Evolutionary conservation across 2,797 vertebrate genomes (phyloP).

Genomic region (Artibeus jamaicensis): DNA sequence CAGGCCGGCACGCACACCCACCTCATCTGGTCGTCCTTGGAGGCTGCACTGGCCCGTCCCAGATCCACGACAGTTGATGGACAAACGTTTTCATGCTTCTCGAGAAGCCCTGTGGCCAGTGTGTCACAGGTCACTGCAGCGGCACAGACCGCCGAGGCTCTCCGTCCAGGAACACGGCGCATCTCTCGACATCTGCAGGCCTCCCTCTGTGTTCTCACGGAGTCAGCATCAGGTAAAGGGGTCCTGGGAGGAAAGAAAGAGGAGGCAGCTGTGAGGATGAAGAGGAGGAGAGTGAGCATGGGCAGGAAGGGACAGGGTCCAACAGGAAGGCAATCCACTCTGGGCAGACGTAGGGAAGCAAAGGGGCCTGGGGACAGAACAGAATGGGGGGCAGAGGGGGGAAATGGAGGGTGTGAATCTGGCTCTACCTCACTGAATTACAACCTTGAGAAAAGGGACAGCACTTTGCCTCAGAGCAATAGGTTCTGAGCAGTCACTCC

Average conservation of each 20-base stretch:
- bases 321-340: background rate
- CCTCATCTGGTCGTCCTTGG: background rate
- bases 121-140: background rate
- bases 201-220: background rate
- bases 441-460: background rate
- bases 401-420: no score
- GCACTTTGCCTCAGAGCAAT: background rate
- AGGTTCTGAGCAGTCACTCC: background rate
- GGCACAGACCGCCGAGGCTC: background rate
- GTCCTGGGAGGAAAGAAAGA: no score
- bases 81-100: background rate
- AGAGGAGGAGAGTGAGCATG: background rate
- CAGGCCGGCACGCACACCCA: background rate
- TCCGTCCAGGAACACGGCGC: background rate
- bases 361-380: no score
- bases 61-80: background rate
- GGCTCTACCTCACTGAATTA: rapidly evolving
- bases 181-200: background rate
- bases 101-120: no score
- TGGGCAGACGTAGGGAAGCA: background rate
- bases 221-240: no score
- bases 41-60: background rate
- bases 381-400: no score
- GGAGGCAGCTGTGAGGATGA: background rate
- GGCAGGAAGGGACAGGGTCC: background rate